Percentiles rank a stretch among this genome's conserved stretches.
Evolutionary conservation across 2,888 invertebrate genomes (phyloP).

Genomic region (Microplitis deprimator): DNA sequence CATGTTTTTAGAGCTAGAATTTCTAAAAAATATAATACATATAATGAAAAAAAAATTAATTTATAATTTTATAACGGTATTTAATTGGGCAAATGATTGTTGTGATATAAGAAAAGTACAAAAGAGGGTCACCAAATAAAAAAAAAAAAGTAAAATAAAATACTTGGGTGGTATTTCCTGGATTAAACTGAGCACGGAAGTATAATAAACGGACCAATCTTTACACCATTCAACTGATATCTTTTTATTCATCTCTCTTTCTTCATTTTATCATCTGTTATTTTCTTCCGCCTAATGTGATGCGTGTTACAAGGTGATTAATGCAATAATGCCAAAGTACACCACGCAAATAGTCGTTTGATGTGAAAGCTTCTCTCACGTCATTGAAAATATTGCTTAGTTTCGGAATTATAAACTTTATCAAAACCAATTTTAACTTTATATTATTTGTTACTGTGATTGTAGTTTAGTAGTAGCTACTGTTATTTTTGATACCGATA

Average conservation of each 20-base stretch:
- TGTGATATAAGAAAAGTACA: slow-evolving; percentile 24
- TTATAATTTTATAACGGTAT: slow-evolving; percentile 5
- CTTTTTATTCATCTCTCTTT: slow-evolving; percentile 7
- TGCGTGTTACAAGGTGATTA: slow-evolving; percentile 32
- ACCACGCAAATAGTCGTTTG: slow-evolving; percentile 27
- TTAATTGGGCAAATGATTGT: slow-evolving; percentile 2
- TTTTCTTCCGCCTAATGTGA: slow-evolving; percentile 30
- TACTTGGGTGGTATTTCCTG: slow-evolving; percentile 40
- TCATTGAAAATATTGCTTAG: slow-evolving; percentile 21
- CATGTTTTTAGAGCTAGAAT: not conserved
- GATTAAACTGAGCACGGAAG: slow-evolving; percentile 38
- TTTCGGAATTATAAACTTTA: slow-evolving; percentile 12
- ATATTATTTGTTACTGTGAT: not conserved
- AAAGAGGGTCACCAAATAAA: slow-evolving; percentile 28
- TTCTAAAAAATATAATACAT: not conserved
- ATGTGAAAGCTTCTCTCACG: slow-evolving; percentile 30
- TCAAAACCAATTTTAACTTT: slow-evolving; percentile 14
- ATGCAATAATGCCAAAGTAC: slow-evolving; percentile 32
- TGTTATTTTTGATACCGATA: not conserved
- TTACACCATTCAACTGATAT: slow-evolving; percentile 22
- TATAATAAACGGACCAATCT: slow-evolving; percentile 34
- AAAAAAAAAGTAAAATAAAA: slow-evolving; percentile 13
- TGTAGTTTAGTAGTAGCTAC: not conserved
- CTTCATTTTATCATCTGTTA: not conserved
- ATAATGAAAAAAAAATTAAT: slow-evolving; percentile 5